Conservation (phyloP, 2,113 vertebrate genomes). For the Thunnus maccoyii region DNA sequence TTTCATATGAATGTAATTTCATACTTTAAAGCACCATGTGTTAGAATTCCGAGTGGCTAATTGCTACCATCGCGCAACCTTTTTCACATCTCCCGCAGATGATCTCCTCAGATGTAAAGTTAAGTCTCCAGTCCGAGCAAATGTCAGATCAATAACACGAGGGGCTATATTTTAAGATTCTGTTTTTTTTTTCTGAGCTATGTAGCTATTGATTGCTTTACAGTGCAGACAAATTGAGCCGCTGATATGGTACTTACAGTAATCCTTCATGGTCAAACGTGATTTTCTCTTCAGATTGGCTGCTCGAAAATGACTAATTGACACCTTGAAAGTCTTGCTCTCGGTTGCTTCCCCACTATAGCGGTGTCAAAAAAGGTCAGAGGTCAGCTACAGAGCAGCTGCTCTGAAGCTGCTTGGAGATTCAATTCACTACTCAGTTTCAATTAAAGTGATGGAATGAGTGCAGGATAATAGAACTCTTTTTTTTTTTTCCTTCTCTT, state of each 20-base stretch:
- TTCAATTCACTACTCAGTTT: not conserved
- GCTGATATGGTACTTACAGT: not conserved
- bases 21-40: not conserved
- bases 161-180: slow-evolving; percentile 14
- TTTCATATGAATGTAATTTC: not conserved
- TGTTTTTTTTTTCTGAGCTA: not conserved
- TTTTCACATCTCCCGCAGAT: not conserved
- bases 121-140: not conserved
- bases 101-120: slow-evolving; percentile 8
- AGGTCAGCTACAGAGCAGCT: not conserved
- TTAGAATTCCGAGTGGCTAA: not conserved
- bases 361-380: not conserved
- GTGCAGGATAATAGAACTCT: too few relatives aligned
- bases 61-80: not conserved
- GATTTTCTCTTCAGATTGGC: not conserved
- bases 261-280: not conserved
- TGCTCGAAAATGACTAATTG: not conserved
- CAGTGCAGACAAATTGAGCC: slow-evolving; percentile 15
- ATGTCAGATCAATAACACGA: not conserved
- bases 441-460: too few relatives aligned
- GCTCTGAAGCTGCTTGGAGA: not conserved
- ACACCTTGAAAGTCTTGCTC: not conserved
- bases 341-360: not conserved
- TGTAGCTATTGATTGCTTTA: slow-evolving; percentile 24
- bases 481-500: not conserved